Evolutionary conservation across 2,113 vertebrate genomes (phyloP).

Genomic region (Megaceryle torquata): DNA sequence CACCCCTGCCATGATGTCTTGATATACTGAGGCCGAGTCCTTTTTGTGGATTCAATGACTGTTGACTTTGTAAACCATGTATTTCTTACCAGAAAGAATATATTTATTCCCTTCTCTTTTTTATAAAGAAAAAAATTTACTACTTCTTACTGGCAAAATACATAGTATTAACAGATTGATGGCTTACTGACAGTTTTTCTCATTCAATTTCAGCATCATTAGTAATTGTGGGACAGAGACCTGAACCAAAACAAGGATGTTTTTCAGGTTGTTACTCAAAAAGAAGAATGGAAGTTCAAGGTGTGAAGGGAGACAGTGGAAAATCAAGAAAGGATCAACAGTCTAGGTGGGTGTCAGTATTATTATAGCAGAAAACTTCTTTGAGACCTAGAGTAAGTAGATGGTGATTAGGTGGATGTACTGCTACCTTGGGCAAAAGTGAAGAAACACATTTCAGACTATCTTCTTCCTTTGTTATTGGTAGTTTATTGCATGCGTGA

Average conservation of each 20-base stretch:
- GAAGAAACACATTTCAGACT: background rate
- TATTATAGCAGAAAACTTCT: background rate
- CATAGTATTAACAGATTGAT: background rate
- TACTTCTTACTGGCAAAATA: background rate
- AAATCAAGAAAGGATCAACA: background rate
- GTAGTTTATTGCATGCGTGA: background rate
- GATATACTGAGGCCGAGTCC: background rate
- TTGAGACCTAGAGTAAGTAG: background rate
- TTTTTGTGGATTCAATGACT: background rate
- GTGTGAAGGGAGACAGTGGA: background rate
- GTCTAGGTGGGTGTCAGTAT: background rate
- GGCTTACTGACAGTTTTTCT: background rate
- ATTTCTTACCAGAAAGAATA: background rate
- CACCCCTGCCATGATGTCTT: background rate
- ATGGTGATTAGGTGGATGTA: background rate
- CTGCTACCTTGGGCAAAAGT: background rate
- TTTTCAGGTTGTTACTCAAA: background rate
- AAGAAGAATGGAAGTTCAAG: background rate
- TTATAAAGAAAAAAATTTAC: background rate
- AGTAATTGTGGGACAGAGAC: background rate
- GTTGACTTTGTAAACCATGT: background rate
- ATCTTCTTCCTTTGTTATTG: background rate
- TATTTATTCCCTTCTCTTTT: background rate
- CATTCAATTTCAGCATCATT: background rate
- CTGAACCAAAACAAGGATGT: background rate